Evolutionary conservation across 2,113 vertebrate genomes (phyloP), one percentile per base, ranked within the genome.

Genomic region (Brienomyrus brachyistius): DNA sequence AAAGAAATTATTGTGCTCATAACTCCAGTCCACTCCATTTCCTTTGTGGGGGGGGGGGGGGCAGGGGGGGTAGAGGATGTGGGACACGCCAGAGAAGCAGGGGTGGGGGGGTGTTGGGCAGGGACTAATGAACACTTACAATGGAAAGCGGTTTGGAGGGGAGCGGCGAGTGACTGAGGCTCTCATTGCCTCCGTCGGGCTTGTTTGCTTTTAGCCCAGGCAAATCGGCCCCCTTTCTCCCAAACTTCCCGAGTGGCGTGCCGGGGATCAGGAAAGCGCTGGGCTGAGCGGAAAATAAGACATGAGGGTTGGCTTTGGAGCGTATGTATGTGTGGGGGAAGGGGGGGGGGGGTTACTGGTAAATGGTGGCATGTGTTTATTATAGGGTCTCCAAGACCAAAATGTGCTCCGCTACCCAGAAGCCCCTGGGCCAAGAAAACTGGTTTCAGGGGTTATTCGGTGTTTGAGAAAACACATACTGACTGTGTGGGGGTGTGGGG

Each of bases 201-300:
- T 87, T 89, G 91, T 87, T 90, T 89, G 89, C 89, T 89, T 89
- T 19, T 84, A 89, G 74, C 88, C 43, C 88, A 51, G 40, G 40
- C 88, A 90, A 89, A 91, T 89, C 83, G 47, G 88, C 89, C 90
- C 88, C 86, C 90, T 91, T 86, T 74, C 90, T 90, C 86, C 59
- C 86, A 90, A 83, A 74, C 87, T 84, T 88, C 89, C 85, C 83
- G 88, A 92, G 85, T 23, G 88, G 52, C 27, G 88, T 91, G 87
- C 52, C 54, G 74, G 83, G 88, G 90, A 90, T 91, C 50, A 91
- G 89, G 90, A 93, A 92, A 92, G 89, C 91, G 90, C 92, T 92
- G 86, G 90, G 88, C 91, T 89, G 89, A 89, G 92, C 21, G 90
- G 89, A 92, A 92, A 92, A 92, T 88, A 88, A 88, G 89, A 90